Percentiles rank a stretch among this genome's conserved stretches.
Conservation (phyloP, 2,113 vertebrate species). For the Nesoenas mayeri region DNA sequence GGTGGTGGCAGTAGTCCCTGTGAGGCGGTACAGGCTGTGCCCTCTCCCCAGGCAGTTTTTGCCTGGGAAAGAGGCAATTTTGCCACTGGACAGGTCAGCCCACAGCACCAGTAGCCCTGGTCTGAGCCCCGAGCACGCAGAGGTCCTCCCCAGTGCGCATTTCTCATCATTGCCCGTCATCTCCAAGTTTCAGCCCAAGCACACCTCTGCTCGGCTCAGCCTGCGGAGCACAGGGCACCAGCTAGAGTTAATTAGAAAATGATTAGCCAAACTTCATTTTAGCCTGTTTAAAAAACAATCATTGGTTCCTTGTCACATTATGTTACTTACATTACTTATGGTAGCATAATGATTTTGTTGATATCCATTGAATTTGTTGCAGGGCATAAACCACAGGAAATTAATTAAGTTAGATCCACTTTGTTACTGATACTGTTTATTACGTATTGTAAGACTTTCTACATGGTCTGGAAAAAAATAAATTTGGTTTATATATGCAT, state of each 20-base stretch:
- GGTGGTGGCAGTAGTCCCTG: neutral
- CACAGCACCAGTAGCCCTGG: constrained; percentile 8
- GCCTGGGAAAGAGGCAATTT: constrained; percentile 40
- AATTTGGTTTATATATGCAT: neutral
- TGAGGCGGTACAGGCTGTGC: neutral
- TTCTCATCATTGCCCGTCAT: neutral
- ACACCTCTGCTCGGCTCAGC: neutral
- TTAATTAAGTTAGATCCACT: neutral
- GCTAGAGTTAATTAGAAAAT: neutral
- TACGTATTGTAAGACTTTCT: neutral
- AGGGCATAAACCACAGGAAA: neutral
- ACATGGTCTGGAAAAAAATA: neutral
- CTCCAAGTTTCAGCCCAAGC: neutral
- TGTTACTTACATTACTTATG: neutral
- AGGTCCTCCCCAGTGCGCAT: neutral
- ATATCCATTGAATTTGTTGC: neutral
- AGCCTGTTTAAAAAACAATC: neutral
- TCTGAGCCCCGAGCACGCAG: constrained; percentile 29
- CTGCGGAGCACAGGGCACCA: neutral
- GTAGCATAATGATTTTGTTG: neutral
- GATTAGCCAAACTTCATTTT: neutral
- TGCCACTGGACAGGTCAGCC: neutral
- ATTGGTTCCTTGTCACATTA: neutral
- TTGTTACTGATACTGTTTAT: neutral
- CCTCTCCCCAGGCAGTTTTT: constrained; percentile 49